These are phyloP conservation scores for Prunella fulvescens DNA, from an alignment of 2,113 vertebrate species.

Conservation along the genomic window DNA sequence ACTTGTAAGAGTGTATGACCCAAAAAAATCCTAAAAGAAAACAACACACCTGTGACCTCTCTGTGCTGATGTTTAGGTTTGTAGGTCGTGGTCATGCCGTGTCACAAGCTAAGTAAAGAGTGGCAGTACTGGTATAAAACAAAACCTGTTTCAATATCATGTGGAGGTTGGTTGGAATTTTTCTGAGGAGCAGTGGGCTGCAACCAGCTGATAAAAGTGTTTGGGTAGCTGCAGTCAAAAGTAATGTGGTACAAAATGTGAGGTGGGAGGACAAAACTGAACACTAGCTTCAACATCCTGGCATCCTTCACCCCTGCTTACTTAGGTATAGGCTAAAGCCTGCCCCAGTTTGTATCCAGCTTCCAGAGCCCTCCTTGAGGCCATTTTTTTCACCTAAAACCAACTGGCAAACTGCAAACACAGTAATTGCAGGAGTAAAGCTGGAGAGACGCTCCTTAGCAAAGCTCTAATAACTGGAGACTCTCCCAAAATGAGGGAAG, in stretches of 20 bases:
- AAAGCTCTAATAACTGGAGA: neutral
- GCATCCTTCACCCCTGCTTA: neutral
- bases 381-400: neutral
- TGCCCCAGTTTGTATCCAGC: neutral
- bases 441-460: neutral
- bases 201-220: neutral
- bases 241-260: neutral
- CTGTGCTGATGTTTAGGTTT: neutral
- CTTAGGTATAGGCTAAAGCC: neutral
- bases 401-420: neutral
- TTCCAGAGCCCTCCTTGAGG: neutral
- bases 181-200: neutral
- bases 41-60: neutral
- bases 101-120: neutral
- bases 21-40: neutral
- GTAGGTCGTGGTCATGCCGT: neutral
- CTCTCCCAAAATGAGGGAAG: neutral
- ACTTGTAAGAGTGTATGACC: neutral
- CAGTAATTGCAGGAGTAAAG: accelerated
- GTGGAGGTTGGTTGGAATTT: neutral
- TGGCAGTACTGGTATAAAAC: neutral
- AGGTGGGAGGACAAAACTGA: neutral
- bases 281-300: neutral
- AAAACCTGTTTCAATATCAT: neutral
- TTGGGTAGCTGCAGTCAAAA: neutral